A percentile compares a stretch with the other conserved stretches of the same genome.
phyloP scores from a whole-genome alignment of 2,113 vertebrate species.

The Orthonyx spaldingii region DNA sequence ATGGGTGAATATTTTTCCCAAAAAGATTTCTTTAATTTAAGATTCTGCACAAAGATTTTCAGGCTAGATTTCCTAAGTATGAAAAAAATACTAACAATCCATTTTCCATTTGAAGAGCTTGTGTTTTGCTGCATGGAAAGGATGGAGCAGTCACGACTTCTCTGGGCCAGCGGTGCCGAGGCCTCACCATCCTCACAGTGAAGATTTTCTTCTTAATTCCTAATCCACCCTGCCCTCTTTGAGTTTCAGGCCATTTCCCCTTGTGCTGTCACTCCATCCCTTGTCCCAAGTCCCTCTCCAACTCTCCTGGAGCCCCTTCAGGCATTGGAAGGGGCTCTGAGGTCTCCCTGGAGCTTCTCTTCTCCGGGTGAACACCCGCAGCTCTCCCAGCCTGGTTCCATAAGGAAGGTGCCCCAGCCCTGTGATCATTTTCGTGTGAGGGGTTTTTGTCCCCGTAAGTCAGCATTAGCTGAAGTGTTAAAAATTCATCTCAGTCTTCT shows the following conservation, averaged over 20 bases:
- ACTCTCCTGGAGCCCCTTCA: neutral
- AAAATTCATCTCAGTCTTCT: neutral
- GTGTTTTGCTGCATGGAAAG: neutral
- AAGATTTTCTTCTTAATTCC: neutral
- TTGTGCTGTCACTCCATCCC: neutral
- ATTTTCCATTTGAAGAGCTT: neutral
- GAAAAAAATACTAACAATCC: neutral
- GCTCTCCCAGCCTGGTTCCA: neutral
- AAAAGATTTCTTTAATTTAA: neutral
- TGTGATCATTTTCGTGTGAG: neutral
- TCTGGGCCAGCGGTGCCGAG: accelerated
- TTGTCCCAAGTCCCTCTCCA: neutral
- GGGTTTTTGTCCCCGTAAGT: neutral
- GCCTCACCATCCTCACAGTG: neutral
- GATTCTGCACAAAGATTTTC: neutral
- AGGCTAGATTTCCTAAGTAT: neutral
- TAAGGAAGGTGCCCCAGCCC: neutral
- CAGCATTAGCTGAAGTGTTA: neutral
- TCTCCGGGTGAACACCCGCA: neutral
- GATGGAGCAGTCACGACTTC: neutral
- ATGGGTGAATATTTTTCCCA: neutral
- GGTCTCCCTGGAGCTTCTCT: neutral
- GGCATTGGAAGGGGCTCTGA: neutral
- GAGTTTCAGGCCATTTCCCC: neutral
- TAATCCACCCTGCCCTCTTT: neutral